Evolutionary conservation across 2,113 vertebrate genomes (phyloP).

Genomic region (Antechinus stuartii): DNA sequence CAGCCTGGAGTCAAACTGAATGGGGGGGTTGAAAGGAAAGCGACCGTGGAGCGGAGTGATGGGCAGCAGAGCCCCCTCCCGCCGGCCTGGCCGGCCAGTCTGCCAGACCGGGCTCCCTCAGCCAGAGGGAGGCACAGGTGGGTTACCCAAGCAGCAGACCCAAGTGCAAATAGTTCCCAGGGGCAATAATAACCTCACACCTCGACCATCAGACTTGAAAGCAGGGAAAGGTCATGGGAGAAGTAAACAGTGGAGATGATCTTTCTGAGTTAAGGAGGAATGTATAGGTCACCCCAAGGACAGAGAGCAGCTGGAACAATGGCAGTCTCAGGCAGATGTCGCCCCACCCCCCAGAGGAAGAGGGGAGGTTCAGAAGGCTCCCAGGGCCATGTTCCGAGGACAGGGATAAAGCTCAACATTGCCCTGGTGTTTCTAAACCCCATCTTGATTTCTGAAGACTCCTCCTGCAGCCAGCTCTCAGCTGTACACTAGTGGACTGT

Average conservation of each 20-base stretch:
- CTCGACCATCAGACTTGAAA: conserved; percentile 64
- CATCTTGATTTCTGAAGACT: background rate
- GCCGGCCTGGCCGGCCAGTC: background rate
- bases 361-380: background rate
- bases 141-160: background rate
- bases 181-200: conserved; percentile 13
- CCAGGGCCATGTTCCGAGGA: background rate
- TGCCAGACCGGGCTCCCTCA: conserved; percentile 11
- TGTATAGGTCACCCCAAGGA: conserved; percentile 76
- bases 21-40: background rate
- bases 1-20: conserved; percentile 4
- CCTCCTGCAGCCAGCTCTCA: background rate
- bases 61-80: background rate
- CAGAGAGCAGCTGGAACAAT: conserved; percentile 57
- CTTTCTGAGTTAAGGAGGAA: conserved; percentile 63
- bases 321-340: conserved; percentile 35
- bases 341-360: background rate
- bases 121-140: background rate
- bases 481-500: background rate
- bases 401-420: background rate
- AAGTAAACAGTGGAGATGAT: conserved; percentile 74
- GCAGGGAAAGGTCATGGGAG: conserved; percentile 43
- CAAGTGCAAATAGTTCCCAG: conserved; percentile 23
- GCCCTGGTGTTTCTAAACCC: background rate
- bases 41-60: background rate